Percentiles rank a stretch among this genome's conserved stretches.
phyloP scores from a whole-genome alignment of 2,888 invertebrate species.

The Campoletis raptor region DNA sequence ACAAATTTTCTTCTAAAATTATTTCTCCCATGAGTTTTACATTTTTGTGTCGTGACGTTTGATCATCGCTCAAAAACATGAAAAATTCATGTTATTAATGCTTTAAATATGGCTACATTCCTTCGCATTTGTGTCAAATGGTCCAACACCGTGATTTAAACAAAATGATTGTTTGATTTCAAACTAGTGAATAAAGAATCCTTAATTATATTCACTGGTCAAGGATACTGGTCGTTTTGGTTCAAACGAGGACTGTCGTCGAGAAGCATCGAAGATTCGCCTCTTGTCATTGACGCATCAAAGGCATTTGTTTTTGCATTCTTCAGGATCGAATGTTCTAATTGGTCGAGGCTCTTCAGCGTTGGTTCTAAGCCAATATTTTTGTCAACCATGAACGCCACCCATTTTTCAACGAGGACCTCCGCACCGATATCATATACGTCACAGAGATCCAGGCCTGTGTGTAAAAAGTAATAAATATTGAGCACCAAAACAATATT shows the following conservation, averaged over 20 bases:
- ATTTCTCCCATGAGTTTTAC: neutral
- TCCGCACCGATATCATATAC: slow-evolving; percentile 76
- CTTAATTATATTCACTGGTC: neutral
- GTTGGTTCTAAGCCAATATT: slow-evolving; percentile 72
- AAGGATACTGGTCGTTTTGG: slow-evolving; percentile 76
- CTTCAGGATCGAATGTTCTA: slow-evolving; percentile 72
- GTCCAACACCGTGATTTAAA: neutral
- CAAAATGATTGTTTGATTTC: neutral
- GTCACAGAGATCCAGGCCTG: slow-evolving; percentile 80
- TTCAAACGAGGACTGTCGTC: slow-evolving; percentile 8
- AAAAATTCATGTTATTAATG: neutral
- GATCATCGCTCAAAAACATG: neutral
- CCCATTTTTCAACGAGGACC: slow-evolving; percentile 79
- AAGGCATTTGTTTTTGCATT: slow-evolving; percentile 45
- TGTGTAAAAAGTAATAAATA: neutral
- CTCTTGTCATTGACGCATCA: neutral
- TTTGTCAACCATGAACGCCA: slow-evolving; percentile 76
- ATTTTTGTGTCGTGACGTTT: neutral
- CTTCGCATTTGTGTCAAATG: neutral
- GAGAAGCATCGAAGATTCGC: slow-evolving; percentile 10
- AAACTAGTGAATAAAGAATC: neutral
- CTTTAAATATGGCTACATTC: neutral
- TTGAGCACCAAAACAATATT: neutral
- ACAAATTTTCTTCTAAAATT: neutral
- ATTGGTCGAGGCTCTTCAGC: slow-evolving; percentile 73